Evolutionary conservation across 2,888 invertebrate species (phyloP).

Genomic region (Stenchaetothrips biformis): DNA sequence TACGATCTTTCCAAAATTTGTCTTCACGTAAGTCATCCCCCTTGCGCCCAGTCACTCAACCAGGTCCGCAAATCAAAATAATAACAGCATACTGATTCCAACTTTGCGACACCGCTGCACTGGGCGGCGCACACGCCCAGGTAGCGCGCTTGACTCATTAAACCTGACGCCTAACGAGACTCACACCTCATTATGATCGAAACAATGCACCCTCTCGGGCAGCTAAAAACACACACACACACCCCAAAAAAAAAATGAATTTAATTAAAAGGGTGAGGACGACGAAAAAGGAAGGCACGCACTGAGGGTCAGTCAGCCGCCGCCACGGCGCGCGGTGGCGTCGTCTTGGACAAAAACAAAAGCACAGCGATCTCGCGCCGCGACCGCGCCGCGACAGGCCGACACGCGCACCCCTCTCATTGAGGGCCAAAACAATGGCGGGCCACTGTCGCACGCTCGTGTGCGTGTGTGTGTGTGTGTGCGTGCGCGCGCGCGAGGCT

Average conservation of each 20-base stretch:
- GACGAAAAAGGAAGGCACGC: background rate
- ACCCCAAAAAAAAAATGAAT: too few species aligned
- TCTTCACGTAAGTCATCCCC: too few species aligned
- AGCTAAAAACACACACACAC: too few species aligned
- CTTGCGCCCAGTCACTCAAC: background rate
- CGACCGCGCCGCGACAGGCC: background rate
- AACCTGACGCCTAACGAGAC: conserved; percentile 15
- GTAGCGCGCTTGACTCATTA: background rate
- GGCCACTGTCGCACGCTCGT: background rate
- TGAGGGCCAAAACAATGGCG: conserved; percentile 5
- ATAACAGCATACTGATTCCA: background rate
- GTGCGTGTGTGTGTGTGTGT: conserved; percentile 30
- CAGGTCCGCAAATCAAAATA: background rate
- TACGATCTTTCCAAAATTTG: too few species aligned
- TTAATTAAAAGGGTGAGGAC: too few species aligned
- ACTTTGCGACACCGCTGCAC: background rate
- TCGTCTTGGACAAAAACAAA: background rate
- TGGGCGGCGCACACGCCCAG: background rate
- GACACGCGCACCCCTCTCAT: background rate
- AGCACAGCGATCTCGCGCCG: background rate
- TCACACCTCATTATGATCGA: conserved; percentile 12
- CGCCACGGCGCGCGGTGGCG: background rate
- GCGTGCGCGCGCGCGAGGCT: conserved; percentile 26
- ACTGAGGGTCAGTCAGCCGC: too few species aligned
- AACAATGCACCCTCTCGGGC: conserved; percentile 21